These are phyloP conservation scores for Apamea sordens DNA, from an alignment of 2,888 invertebrate species.

Conservation along the genomic window DNA sequence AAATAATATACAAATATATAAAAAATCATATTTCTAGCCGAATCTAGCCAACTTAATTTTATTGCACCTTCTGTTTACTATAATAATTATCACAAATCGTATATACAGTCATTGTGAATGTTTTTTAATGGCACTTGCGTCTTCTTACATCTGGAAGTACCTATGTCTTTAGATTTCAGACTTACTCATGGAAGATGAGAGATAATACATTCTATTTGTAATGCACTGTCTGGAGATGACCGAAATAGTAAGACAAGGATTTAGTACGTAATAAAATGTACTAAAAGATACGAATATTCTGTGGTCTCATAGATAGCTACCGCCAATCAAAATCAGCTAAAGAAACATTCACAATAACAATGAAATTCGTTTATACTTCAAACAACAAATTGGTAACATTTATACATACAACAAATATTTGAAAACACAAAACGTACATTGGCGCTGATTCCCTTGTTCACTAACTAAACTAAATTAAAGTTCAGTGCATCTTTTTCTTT, in stretches of 20 bases:
- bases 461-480: too few species aligned
- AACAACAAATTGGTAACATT: slow-evolving; percentile 58
- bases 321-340: slow-evolving; percentile 21
- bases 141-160: slow-evolving; percentile 27
- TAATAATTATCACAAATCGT: slow-evolving; percentile 67
- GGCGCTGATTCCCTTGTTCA: too few species aligned
- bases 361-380: slow-evolving; percentile 51
- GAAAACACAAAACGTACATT: slow-evolving; percentile 42
- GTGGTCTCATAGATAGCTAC: not conserved
- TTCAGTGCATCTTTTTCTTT: too few species aligned
- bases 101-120: slow-evolving; percentile 70
- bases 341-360: slow-evolving; percentile 68
- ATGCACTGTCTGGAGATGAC: slow-evolving; percentile 1
- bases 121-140: slow-evolving; percentile 67
- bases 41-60: slow-evolving; percentile 68
- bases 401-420: slow-evolving; percentile 48
- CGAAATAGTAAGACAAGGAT: slow-evolving; percentile 8
- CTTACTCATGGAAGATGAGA: slow-evolving; percentile 2
- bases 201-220: slow-evolving; percentile 10
- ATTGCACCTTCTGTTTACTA: slow-evolving; percentile 68
- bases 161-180: slow-evolving; percentile 6
- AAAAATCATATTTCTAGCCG: slow-evolving; percentile 60
- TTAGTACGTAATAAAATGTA: slow-evolving; percentile 1
- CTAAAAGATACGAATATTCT: slow-evolving; percentile 6
- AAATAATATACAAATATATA: slow-evolving; percentile 50